Percentiles rank a stretch among this genome's conserved stretches.
Conservation (phyloP, 2,113 vertebrate genomes). For the Strix uralensis region DNA sequence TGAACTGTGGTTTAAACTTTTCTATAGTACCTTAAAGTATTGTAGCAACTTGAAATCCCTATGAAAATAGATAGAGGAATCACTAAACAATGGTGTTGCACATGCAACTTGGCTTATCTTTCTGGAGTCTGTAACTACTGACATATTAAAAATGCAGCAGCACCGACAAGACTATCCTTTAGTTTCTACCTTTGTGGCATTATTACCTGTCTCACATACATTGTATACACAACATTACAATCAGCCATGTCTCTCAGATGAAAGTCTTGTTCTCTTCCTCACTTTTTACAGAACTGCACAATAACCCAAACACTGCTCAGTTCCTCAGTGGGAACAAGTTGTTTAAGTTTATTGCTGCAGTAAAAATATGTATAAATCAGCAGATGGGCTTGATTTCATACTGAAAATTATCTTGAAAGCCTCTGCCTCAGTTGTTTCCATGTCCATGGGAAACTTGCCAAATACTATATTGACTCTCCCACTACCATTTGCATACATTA, state of each 20-base stretch:
- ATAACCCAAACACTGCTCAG: not conserved
- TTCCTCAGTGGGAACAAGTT: not conserved
- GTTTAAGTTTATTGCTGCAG: not conserved
- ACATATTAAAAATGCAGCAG: not conserved
- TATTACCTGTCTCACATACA: not conserved
- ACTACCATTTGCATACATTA: conserved; percentile 36
- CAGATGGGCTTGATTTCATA: not conserved
- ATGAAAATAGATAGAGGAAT: not conserved
- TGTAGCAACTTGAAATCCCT: not conserved
- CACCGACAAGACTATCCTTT: not conserved
- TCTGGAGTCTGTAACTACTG: not conserved
- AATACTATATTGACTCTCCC: not conserved
- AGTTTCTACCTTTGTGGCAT: not conserved
- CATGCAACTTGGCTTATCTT: not conserved
- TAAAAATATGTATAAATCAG: not conserved
- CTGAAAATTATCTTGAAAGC: conserved; percentile 37
- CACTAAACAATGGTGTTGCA: not conserved
- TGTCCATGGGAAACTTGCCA: conserved; percentile 45
- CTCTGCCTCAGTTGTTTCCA: not conserved
- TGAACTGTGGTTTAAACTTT: not conserved
- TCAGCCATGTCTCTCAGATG: not conserved
- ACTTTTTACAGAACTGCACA: not conserved
- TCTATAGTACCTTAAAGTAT: not conserved
- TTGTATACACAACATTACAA: not conserved
- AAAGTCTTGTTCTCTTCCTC: not conserved